A percentile compares a stretch with the other conserved stretches of the same genome.
Evolutionary conservation across 2,113 vertebrate species (phyloP).

Genomic region (Hemiprocne comata): DNA sequence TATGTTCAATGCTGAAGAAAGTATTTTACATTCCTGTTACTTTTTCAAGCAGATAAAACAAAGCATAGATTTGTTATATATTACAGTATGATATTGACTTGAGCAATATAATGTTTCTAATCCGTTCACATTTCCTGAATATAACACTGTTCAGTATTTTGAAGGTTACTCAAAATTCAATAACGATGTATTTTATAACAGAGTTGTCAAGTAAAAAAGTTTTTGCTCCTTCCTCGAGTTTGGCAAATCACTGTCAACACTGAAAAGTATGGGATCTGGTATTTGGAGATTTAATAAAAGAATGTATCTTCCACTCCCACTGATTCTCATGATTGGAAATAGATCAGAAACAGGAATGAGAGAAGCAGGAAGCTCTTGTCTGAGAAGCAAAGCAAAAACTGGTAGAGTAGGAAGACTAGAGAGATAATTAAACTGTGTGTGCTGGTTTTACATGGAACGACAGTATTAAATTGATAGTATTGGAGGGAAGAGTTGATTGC

Average conservation of each 20-base stretch:
- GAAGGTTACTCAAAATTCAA: background rate
- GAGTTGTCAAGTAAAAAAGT: background rate
- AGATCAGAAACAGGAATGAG: background rate
- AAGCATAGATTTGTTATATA: background rate
- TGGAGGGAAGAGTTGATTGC: no score
- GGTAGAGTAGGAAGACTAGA: background rate
- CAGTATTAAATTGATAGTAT: background rate
- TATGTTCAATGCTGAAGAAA: background rate
- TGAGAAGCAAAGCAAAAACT: background rate
- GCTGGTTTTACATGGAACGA: background rate
- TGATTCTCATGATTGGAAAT: background rate
- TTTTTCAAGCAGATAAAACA: conserved; percentile 10
- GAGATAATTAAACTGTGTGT: background rate
- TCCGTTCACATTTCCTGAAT: background rate
- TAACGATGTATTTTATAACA: background rate
- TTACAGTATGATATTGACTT: background rate
- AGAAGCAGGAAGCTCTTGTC: background rate
- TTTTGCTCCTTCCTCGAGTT: background rate
- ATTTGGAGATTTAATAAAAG: background rate
- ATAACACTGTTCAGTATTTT: background rate
- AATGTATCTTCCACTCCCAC: background rate
- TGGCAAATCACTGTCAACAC: background rate
- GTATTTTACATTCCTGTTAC: background rate
- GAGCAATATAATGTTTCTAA: background rate
- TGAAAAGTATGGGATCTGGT: background rate